phyloP scores from a whole-genome alignment of 2,888 invertebrate genomes.

The Caenorhabditis sp. region DNA sequence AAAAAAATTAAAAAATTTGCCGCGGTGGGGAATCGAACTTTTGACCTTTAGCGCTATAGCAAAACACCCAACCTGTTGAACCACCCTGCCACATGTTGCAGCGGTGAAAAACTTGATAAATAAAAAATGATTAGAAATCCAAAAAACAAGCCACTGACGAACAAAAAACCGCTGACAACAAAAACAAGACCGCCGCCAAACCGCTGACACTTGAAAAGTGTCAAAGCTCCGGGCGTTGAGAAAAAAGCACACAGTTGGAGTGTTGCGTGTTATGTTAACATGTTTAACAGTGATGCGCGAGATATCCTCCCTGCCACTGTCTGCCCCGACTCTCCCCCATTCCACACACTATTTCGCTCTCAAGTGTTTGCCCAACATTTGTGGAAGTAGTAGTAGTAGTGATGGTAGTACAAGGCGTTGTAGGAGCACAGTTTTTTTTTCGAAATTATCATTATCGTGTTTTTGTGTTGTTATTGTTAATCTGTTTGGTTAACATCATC shows the following conservation, averaged over 20 bases:
- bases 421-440: background rate
- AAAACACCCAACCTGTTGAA: too few relatives aligned
- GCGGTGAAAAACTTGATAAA: too few relatives aligned
- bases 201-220: background rate
- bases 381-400: conserved; percentile 21
- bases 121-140: too few relatives aligned
- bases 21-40: too few relatives aligned
- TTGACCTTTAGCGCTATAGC: too few relatives aligned
- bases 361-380: conserved; percentile 7
- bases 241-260: too few relatives aligned
- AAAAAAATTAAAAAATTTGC: too few relatives aligned
- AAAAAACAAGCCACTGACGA: too few relatives aligned
- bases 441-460: background rate
- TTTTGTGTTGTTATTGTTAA: background rate
- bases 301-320: background rate
- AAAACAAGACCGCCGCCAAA: background rate
- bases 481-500: background rate
- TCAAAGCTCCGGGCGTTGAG: background rate
- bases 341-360: background rate
- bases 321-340: background rate
- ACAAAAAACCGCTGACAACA: too few relatives aligned
- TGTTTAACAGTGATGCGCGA: too few relatives aligned
- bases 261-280: too few relatives aligned
- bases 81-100: too few relatives aligned
- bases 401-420: conserved; percentile 11